Conservation (phyloP, 2,113 vertebrate genomes). For the Oophaga pumilio region DNA sequence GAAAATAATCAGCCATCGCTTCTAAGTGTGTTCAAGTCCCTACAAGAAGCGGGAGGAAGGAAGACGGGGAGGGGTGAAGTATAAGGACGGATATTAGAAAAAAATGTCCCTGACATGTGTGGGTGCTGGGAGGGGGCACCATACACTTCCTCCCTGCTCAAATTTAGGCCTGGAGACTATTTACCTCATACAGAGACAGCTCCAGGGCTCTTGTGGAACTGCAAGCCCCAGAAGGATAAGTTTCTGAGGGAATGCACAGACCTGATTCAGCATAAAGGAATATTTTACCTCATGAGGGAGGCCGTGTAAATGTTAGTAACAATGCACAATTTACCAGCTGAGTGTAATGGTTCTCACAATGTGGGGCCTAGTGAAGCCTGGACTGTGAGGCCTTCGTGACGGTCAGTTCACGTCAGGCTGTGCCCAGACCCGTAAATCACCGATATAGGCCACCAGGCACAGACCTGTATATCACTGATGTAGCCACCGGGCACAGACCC, state of each 20-base stretch:
- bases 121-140: neutral
- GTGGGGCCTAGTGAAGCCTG: no score
- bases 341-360: no score
- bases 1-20: neutral
- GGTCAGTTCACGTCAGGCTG: no score
- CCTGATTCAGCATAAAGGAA: neutral
- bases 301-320: neutral
- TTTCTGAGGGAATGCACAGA: neutral
- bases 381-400: no score
- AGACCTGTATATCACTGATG: no score
- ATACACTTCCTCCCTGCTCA: neutral
- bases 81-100: slow-evolving; percentile 13
- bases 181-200: neutral
- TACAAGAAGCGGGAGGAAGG: slow-evolving; percentile 26
- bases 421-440: no score
- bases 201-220: neutral
- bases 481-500: no score
- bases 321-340: neutral
- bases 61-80: slow-evolving; percentile 13
- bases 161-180: neutral
- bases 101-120: neutral
- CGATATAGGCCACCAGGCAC: no score
- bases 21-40: no score
- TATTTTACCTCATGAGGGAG: neutral
- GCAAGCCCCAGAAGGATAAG: neutral